These are phyloP conservation scores for Cheilosia variabilis DNA, from an alignment of 2,888 invertebrate species.

Conservation along the genomic window DNA sequence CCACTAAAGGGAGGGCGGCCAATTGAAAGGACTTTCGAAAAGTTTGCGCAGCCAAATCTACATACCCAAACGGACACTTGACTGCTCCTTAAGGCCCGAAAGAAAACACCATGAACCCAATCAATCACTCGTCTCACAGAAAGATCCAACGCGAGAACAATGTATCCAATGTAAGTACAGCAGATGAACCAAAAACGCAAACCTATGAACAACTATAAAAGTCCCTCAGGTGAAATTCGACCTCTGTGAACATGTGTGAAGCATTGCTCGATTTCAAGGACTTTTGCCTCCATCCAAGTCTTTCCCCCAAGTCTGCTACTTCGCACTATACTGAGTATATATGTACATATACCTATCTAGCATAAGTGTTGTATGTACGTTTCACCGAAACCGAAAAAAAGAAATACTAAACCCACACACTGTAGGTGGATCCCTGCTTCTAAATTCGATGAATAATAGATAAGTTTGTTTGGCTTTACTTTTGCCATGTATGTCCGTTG, in stretches of 20 bases:
- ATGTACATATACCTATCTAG: too few species aligned
- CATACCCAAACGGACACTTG: neutral
- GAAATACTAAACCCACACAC: neutral
- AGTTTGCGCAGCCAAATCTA: neutral
- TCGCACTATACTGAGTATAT: neutral
- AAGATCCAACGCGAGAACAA: neutral
- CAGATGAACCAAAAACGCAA: neutral
- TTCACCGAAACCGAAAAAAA: too few species aligned
- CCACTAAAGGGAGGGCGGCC: too few species aligned
- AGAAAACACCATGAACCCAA: neutral
- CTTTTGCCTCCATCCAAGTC: neutral
- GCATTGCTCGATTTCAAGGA: neutral
- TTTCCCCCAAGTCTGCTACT: neutral
- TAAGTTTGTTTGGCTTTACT: slow-evolving; percentile 17
- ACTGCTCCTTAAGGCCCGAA: neutral
- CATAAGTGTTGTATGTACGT: too few species aligned
- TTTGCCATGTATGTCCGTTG: neutral
- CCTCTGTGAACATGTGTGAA: neutral
- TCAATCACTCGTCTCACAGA: neutral
- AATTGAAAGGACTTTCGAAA: neutral
- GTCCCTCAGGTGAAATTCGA: neutral
- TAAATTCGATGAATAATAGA: slow-evolving; percentile 30
- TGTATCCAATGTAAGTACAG: neutral
- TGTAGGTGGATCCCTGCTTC: neutral
- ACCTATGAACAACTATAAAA: neutral